Conservation (phyloP, 2,888 invertebrate genomes). For the Chironomus riparius region DNA sequence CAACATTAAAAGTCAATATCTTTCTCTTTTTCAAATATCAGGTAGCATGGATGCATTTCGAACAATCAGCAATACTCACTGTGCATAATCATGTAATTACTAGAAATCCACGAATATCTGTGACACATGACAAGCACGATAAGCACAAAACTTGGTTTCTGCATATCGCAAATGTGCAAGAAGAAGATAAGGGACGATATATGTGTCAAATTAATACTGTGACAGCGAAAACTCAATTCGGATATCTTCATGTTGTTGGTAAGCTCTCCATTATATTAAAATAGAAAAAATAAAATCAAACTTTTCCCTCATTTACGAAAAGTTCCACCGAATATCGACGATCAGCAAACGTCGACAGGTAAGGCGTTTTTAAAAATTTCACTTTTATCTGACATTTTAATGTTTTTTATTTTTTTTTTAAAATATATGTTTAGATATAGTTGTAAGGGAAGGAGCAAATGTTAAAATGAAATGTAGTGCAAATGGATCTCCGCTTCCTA, state of each 20-base stretch:
- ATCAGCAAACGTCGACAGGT: constrained; percentile 76
- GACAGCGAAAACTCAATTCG: constrained; percentile 85
- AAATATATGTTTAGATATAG: constrained; percentile 49
- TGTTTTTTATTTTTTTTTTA: neutral
- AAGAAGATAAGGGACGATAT: constrained; percentile 84
- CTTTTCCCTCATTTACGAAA: neutral
- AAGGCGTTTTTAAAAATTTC: neutral
- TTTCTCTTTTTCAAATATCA: constrained; percentile 35
- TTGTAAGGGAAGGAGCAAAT: constrained; percentile 81
- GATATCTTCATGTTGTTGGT: constrained; percentile 87
- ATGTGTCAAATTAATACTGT: constrained; percentile 93
- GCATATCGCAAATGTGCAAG: constrained; percentile 83
- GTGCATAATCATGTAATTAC: constrained; percentile 93
- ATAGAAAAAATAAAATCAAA: constrained; percentile 18
- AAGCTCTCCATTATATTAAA: constrained; percentile 38
- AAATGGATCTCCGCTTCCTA: constrained; percentile 77
- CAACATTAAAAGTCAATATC: neutral
- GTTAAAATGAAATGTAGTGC: constrained; percentile 82
- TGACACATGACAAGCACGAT: constrained; percentile 80
- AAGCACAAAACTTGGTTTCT: constrained; percentile 81
- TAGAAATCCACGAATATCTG: constrained; percentile 81
- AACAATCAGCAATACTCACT: constrained; percentile 85
- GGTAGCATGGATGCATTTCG: constrained; percentile 96
- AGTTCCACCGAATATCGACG: constrained; percentile 90
- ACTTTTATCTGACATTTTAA: neutral